phyloP scores from a whole-genome alignment of 2,888 invertebrate species.

The Aphodius granarius region DNA sequence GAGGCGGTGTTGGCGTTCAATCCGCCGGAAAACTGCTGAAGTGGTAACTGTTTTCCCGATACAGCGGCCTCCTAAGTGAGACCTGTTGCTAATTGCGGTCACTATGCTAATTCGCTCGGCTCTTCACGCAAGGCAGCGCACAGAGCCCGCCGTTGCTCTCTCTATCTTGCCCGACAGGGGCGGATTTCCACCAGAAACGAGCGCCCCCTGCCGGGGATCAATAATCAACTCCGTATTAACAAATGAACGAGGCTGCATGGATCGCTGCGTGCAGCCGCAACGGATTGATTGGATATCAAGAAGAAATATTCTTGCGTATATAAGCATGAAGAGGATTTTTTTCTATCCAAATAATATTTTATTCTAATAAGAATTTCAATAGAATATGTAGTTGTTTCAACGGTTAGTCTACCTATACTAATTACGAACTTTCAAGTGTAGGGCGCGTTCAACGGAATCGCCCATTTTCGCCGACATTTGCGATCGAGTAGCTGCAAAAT shows the following conservation, averaged over 20 bases:
- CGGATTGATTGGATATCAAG: not conserved
- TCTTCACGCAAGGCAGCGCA: constrained; percentile 31
- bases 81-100: constrained; percentile 31
- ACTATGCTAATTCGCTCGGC: constrained; percentile 29
- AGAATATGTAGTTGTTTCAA: no score
- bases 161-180: not conserved
- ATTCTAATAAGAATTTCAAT: no score
- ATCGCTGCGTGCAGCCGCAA: not conserved
- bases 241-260: not conserved
- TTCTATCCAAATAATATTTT: no score
- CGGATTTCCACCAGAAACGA: not conserved
- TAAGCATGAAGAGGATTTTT: no score
- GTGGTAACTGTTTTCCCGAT: constrained; percentile 9
- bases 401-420: no score
- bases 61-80: constrained; percentile 16
- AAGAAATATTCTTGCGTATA: no score
- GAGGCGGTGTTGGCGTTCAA: not conserved
- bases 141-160: constrained; percentile 5
- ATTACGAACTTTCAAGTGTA: no score
- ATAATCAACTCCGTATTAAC: not conserved
- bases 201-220: not conserved
- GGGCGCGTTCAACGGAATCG: no score
- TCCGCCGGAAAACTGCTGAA: constrained; percentile 4
- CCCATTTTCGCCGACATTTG: no score
- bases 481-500: no score